Percentiles rank a stretch among this genome's conserved stretches.
These are phyloP conservation scores for Drosophila diplacantha DNA, from an alignment of 2,888 invertebrate species.

Conservation along the genomic window DNA sequence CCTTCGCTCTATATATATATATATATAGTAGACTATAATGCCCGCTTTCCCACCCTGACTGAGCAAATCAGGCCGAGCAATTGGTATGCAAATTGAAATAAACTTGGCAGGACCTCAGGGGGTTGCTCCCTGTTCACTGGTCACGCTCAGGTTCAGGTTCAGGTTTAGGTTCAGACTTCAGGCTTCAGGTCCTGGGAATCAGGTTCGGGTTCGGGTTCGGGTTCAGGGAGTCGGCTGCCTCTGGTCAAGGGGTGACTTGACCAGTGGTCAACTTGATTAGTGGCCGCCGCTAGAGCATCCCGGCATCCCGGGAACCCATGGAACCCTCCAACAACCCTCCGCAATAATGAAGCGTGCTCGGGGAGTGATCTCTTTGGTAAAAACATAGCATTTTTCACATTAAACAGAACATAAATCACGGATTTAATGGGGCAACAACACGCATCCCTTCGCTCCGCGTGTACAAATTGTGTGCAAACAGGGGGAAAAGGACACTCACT, in stretches of 20 bases:
- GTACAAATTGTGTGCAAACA: conserved; percentile 49
- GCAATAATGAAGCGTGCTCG: conserved; percentile 55
- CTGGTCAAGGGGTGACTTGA: conserved; percentile 45
- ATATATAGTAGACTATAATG: neutral
- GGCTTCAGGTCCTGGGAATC: neutral
- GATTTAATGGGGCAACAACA: conserved; percentile 63
- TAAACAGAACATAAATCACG: conserved; percentile 77
- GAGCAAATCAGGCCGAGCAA: conserved; percentile 60
- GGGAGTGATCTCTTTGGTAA: conserved; percentile 76
- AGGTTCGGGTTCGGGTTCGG: conserved; percentile 5
- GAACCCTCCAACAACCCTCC: conserved; percentile 9
- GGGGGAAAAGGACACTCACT: conserved; percentile 7
- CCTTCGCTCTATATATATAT: neutral
- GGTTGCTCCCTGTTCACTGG: conserved; percentile 10
- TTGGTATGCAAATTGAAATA: conserved; percentile 71
- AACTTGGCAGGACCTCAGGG: conserved; percentile 32
- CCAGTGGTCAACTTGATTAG: conserved; percentile 76
- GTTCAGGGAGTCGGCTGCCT: conserved; percentile 7
- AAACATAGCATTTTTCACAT: conserved; percentile 73
- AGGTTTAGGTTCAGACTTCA: neutral
- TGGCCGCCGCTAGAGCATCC: conserved; percentile 21
- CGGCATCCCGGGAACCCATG: neutral
- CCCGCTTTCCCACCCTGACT: conserved; percentile 31
- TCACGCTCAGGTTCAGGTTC: conserved; percentile 6
- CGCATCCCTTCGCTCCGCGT: conserved; percentile 28